Conservation (phyloP, 2,888 invertebrate species). For the Eupithecia insigniata region DNA sequence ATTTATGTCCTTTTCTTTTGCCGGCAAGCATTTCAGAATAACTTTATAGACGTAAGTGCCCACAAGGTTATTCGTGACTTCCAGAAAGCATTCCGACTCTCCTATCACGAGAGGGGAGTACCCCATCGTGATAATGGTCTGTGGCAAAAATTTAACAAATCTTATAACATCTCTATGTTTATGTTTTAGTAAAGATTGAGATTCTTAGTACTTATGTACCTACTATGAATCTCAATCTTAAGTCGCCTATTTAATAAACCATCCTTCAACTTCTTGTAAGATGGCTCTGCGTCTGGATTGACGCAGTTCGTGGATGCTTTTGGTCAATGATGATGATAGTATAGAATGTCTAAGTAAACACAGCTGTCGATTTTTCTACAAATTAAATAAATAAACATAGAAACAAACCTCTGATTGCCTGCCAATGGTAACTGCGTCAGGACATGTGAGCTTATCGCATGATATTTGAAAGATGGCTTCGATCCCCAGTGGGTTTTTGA, state of each 20-base stretch:
- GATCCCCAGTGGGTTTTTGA: constrained; percentile 64
- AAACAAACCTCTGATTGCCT: constrained; percentile 65
- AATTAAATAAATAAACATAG: neutral
- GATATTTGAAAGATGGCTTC: constrained; percentile 59
- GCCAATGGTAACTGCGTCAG: constrained; percentile 57
- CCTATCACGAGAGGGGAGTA: constrained; percentile 76
- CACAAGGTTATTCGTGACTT: constrained; percentile 63
- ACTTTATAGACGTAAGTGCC: constrained; percentile 70
- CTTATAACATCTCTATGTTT: neutral
- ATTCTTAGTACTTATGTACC: no score
- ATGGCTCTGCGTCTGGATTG: no score
- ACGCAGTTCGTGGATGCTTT: neutral
- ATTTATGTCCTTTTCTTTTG: constrained; percentile 70
- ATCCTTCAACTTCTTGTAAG: no score
- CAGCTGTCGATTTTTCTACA: neutral
- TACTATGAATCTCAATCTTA: neutral
- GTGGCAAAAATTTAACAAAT: constrained; percentile 36
- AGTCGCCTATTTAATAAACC: neutral
- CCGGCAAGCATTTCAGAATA: constrained; percentile 68
- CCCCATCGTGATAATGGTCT: constrained; percentile 63
- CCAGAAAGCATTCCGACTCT: constrained; percentile 61
- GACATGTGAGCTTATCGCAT: constrained; percentile 61
- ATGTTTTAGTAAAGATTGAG: no score
- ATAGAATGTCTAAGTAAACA: neutral
- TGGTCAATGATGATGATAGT: neutral